These are phyloP conservation scores for Calidris pygmaea DNA, from an alignment of 2,113 vertebrate genomes.

Conservation along the genomic window DNA sequence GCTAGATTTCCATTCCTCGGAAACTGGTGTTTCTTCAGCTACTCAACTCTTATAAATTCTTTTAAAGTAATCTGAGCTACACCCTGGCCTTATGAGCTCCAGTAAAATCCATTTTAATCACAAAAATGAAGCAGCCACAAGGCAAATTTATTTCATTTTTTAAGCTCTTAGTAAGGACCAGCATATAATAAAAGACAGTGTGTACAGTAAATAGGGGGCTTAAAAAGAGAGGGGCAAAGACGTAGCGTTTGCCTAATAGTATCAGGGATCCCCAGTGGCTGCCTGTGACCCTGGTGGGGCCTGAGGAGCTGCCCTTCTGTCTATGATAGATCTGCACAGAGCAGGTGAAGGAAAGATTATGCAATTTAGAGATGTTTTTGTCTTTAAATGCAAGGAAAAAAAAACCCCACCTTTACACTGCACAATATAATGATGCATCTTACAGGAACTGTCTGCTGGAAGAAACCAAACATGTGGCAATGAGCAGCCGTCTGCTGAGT, in stretches of 20 bases:
- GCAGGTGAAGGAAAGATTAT: neutral
- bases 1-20: neutral
- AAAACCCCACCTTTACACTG: neutral
- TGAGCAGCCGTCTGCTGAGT: neutral
- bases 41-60: neutral
- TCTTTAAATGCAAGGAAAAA: neutral
- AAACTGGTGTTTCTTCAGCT: neutral
- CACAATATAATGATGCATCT: neutral
- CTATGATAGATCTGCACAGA: neutral
- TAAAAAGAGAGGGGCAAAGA: neutral
- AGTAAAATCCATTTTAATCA: neutral
- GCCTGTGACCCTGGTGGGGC: rapidly evolving
- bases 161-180: neutral
- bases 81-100: neutral
- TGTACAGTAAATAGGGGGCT: neutral
- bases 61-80: neutral
- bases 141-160: neutral
- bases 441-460: slow-evolving; percentile 11
- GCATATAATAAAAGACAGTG: neutral
- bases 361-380: neutral
- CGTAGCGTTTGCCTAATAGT: neutral
- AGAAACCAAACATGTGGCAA: rapidly evolving
- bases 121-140: neutral
- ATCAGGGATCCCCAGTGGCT: rapidly evolving
- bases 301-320: neutral